Percentiles rank a stretch among this genome's conserved stretches.
Evolutionary conservation across 2,797 vertebrate genomes (phyloP).

Genomic region (Pantherophis alleghaniensis): DNA sequence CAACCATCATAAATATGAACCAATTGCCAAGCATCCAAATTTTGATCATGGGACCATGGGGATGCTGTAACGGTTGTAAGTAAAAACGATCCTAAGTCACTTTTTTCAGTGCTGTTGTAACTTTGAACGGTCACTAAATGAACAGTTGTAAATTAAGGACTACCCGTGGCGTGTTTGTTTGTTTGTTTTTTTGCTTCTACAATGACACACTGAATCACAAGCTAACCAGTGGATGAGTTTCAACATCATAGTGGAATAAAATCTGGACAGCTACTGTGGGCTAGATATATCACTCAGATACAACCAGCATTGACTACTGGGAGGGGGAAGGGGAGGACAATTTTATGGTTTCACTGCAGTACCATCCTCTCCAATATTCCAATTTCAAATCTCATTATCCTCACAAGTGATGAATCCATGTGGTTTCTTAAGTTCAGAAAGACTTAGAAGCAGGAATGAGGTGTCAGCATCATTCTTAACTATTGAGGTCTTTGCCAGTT

Average conservation of each 20-base stretch:
- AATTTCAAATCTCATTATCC: not conserved
- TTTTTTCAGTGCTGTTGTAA: not conserved
- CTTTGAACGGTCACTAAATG: not conserved
- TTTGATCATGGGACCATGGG: not conserved
- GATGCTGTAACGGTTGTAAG: not conserved
- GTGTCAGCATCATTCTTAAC: not conserved
- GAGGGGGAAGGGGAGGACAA: not conserved
- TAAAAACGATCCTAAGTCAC: not conserved
- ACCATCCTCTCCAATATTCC: not conserved
- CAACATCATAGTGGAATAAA: not conserved
- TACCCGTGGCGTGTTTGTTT: not conserved
- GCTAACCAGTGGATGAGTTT: not conserved
- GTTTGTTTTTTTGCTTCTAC: not conserved
- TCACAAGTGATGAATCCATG: not conserved
- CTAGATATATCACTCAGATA: not conserved
- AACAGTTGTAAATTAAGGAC: not conserved
- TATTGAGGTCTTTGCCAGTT: not conserved
- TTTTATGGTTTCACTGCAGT: not conserved
- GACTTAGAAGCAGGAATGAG: not conserved
- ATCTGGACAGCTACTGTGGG: not conserved
- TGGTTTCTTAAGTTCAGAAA: not conserved
- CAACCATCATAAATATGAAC: not conserved
- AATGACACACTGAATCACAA: not conserved
- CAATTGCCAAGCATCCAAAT: not conserved
- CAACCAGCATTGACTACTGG: not conserved